Evolutionary conservation across 2,797 vertebrate genomes (phyloP), one percentile per base, ranked within the genome.

Genomic region (Chromis chromis): DNA sequence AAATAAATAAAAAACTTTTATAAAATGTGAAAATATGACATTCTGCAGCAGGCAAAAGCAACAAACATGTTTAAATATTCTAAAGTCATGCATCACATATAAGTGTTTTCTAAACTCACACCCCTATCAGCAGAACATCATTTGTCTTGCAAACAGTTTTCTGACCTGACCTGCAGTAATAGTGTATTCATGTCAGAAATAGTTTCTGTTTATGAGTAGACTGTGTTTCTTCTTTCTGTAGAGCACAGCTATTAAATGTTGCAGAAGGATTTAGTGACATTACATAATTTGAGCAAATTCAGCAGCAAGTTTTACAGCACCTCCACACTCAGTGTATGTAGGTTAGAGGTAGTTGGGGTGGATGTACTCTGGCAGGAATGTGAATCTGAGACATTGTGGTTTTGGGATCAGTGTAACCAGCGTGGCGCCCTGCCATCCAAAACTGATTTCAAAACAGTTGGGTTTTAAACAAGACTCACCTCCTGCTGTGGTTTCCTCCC

Each of bases 401-500:
- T 78, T 46, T 42, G 31, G 25, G 46, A 59, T 59, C 44, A 22
- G 65, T 6, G 24, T 21, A 63, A 56, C 13, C 69, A 66, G 27
- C 48, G 22, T 16, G 55, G 27, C 4, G 40, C 65, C 55, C 11
- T n/a, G 21, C 27, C 40, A 31, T 60, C 42, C 60, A 48, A 52
- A 67, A 52, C 54, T 24, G 27, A 53, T 57, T 22, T 6, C 33
- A 39, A 44, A 46, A 46, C 48, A 73, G 60, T 63, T 67, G 22
- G 58, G 19, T 24, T 71, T 70, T 19, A 24, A 69, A 31, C 22
- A 46, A 62, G 27, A 52, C 52, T 68, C 31, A 6, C 24, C 72
- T 61, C 68, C 73, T 31, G 63, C 83, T 83, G 78, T 24, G 72
- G 65, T 52, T 84, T 78, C 70, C 71, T 65, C 58, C 39, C 28